These are phyloP conservation scores for Heliconius ethilla DNA, from an alignment of 2,888 invertebrate species.

Conservation along the genomic window DNA sequence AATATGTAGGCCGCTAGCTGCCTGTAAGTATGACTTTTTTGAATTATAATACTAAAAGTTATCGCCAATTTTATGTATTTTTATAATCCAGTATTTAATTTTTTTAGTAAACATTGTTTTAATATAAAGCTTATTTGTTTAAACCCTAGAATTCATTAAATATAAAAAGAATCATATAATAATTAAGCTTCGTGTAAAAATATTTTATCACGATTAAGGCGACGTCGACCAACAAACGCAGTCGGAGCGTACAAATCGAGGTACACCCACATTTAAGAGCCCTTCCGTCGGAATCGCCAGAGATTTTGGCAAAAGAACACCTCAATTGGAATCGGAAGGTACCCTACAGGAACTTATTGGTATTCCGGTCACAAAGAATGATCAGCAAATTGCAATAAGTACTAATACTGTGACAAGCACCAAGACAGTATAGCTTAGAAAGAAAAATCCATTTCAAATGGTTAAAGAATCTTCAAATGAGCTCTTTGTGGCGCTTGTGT, in stretches of 20 bases:
- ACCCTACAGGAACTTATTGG: constrained; percentile 51
- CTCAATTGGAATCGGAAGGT: constrained; percentile 70
- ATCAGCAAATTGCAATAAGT: constrained; percentile 46
- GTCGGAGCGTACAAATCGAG: constrained; percentile 62
- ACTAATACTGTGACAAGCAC: constrained; percentile 48
- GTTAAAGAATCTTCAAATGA: constrained; percentile 42
- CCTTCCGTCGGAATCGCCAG: constrained; percentile 70
- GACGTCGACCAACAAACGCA: constrained; percentile 64
- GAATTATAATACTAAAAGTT: neutral
- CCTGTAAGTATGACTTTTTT: neutral
- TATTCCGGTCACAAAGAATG: constrained; percentile 52
- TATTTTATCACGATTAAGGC: constrained; percentile 59
- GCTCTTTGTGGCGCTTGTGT: constrained; percentile 42
- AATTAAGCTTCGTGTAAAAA: constrained; percentile 13
- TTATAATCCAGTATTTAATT: too few species aligned
- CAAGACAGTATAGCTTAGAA: constrained; percentile 50
- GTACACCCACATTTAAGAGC: constrained; percentile 73
- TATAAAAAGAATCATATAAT: neutral
- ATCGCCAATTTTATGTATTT: too few species aligned
- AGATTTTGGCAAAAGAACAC: constrained; percentile 75
- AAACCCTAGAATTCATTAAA: neutral
- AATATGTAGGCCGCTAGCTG: neutral
- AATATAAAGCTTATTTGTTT: too few species aligned
- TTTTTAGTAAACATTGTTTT: neutral
- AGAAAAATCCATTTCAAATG: constrained; percentile 59